Evolutionary conservation across 2,888 invertebrate genomes (phyloP).

Genomic region (Meteorus cinctellus): DNA sequence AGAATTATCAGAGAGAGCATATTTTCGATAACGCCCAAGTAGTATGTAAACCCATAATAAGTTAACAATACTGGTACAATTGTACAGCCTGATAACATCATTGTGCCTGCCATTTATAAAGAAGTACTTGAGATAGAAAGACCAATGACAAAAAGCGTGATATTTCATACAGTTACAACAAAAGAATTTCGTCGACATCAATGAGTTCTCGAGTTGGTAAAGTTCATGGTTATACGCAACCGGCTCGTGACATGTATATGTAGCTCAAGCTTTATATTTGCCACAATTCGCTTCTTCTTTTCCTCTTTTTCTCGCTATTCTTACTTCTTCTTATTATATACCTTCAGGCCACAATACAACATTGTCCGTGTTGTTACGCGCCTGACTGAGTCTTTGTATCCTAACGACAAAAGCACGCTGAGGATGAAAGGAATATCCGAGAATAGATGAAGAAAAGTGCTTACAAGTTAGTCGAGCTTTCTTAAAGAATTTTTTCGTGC

Average conservation of each 20-base stretch:
- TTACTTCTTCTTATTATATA: slow-evolving; percentile 13
- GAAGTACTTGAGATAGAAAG: background rate
- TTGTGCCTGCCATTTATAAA: background rate
- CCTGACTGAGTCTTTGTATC: slow-evolving; percentile 23
- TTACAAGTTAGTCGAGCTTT: slow-evolving; percentile 35
- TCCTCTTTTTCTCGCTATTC: background rate
- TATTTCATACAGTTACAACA: background rate
- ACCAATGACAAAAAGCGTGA: background rate
- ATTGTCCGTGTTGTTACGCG: slow-evolving; percentile 30
- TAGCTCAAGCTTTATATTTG: background rate
- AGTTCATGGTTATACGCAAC: slow-evolving; percentile 1
- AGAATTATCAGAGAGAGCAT: too few relatives aligned
- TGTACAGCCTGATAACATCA: background rate
- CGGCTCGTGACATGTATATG: background rate
- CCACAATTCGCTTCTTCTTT: background rate
- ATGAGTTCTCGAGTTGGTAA: background rate
- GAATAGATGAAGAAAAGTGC: slow-evolving; percentile 21
- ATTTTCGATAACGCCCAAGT: too few relatives aligned
- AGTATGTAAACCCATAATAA: too few relatives aligned
- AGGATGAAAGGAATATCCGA: slow-evolving; percentile 1
- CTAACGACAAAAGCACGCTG: slow-evolving; percentile 23
- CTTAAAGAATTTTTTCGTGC: slow-evolving; percentile 24
- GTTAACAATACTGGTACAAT: background rate
- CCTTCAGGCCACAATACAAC: slow-evolving; percentile 26
- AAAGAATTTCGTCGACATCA: background rate